These are phyloP conservation scores for Coryphaenoides rupestris DNA, from an alignment of 2,113 vertebrate genomes.

Conservation along the genomic window DNA sequence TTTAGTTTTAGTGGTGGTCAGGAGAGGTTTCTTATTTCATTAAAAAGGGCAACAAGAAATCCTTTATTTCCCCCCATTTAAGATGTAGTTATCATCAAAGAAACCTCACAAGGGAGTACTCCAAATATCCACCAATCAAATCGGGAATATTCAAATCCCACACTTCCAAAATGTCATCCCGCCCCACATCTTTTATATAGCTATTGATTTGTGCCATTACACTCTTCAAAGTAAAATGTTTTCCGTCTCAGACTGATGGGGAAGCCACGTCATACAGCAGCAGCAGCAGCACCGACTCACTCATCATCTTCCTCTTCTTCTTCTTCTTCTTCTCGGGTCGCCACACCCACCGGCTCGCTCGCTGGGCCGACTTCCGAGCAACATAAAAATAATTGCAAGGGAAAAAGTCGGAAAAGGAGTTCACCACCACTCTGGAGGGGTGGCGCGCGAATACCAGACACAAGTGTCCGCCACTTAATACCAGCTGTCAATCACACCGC, in stretches of 20 bases:
- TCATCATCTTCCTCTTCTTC: too few relatives aligned
- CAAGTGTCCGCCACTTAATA: constrained; percentile 17
- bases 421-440: constrained; percentile 10
- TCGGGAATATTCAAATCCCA: too few relatives aligned
- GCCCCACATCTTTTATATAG: too few relatives aligned
- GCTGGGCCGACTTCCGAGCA: constrained; percentile 24
- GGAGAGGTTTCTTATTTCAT: constrained; percentile 8
- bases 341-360: constrained; percentile 22
- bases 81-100: too few relatives aligned
- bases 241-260: neutral
- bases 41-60: too few relatives aligned
- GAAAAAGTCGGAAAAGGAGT: neutral
- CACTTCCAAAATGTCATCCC: too few relatives aligned
- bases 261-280: constrained; percentile 1
- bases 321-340: neutral
- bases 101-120: too few relatives aligned
- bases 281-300: neutral
- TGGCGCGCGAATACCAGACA: constrained; percentile 23
- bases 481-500: constrained; percentile 35
- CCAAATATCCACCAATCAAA: too few relatives aligned
- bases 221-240: neutral
- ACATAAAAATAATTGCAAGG: constrained; percentile 43
- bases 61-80: too few relatives aligned
- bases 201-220: too few relatives aligned
- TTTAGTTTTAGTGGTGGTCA: constrained; percentile 32